Conservation (phyloP, 2,888 invertebrate genomes). For the Calliphora vomitoria region DNA sequence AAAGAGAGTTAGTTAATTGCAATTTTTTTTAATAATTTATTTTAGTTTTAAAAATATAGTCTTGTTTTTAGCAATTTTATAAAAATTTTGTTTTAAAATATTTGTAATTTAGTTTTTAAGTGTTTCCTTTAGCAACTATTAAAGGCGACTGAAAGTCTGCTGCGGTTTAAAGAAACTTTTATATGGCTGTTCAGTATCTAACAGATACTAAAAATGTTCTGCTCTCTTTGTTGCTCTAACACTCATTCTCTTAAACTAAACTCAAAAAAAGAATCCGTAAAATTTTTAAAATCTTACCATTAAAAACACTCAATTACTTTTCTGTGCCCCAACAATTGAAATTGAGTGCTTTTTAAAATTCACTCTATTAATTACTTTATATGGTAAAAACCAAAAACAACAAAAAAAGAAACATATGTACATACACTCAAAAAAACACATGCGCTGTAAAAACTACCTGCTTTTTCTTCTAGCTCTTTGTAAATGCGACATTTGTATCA, state of each 20-base stretch:
- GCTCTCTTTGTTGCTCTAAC: neutral
- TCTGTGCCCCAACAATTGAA: neutral
- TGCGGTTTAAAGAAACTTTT: slow-evolving; percentile 84
- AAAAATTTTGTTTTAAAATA: slow-evolving; percentile 16
- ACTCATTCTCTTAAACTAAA: neutral
- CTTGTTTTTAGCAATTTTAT: neutral
- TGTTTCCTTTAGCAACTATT: slow-evolving; percentile 77
- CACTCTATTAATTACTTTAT: slow-evolving; percentile 51
- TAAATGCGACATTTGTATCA: slow-evolving; percentile 57
- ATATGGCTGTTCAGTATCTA: slow-evolving; percentile 75
- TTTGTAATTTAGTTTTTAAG: slow-evolving; percentile 14
- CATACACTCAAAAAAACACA: slow-evolving; percentile 49
- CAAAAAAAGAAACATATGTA: too few species aligned
- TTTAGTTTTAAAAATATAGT: neutral
- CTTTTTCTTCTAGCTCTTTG: neutral
- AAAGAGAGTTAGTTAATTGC: neutral
- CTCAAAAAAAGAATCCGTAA: neutral
- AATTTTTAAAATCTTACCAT: neutral
- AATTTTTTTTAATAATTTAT: neutral
- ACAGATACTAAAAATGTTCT: slow-evolving; percentile 40
- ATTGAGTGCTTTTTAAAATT: neutral
- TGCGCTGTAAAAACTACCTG: slow-evolving; percentile 63
- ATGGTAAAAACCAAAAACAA: slow-evolving; percentile 40
- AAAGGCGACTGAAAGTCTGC: slow-evolving; percentile 88
- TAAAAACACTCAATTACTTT: neutral